Base-by-base conservation (phyloP, 2,888 invertebrate genomes). In the Agonopterix alstromeriana region DNA sequence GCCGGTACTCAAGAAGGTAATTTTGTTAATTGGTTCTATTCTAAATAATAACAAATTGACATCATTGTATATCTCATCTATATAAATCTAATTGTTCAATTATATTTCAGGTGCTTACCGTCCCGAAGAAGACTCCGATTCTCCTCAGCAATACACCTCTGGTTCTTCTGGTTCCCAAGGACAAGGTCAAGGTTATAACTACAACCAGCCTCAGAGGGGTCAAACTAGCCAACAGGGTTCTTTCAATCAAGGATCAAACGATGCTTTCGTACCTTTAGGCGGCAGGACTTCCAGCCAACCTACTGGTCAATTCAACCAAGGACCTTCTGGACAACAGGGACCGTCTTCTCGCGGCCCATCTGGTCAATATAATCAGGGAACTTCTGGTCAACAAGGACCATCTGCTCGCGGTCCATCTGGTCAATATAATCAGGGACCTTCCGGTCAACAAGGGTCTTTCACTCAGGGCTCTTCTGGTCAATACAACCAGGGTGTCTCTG, bases 1-100 rank as follows among this genome's bases (percentile, higher is more conserved):
- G 73, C 84, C 53, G 88, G 88, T 8, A 84, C 76, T 2, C 86
- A 86, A 74, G 85, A 87, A 82, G 88, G 87, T 87, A 69, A 54
- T 27, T 5, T 27, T 27, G 2, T 14, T 14, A 14, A 14, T 14
- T 14, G 1, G 14, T 14, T 14, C 2, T 14, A 14, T 14, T 14
- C 14, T 2, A 14, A 14, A 14, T 14, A 14, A 14, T 2, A 14
- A 14, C 14, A 14, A 2, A 14, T 14, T 14, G 14, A 14, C 14
- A 14, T 14, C 14, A 14, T 2, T 14, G 14, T 14, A 14, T 2
- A 14, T 14, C 14, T 14, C 14, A 14, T 14, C 14, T 14, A 14
- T 14, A 14, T 14, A 2, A 14, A 2, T 14, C n/a, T n/a, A n/a
- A 27, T 27, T 27, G 27, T 27, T 27, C 3, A 5, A 27, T 38